Evolutionary conservation across 2,797 vertebrate genomes (phyloP).

Genomic region (Coregonus suidteri): DNA sequence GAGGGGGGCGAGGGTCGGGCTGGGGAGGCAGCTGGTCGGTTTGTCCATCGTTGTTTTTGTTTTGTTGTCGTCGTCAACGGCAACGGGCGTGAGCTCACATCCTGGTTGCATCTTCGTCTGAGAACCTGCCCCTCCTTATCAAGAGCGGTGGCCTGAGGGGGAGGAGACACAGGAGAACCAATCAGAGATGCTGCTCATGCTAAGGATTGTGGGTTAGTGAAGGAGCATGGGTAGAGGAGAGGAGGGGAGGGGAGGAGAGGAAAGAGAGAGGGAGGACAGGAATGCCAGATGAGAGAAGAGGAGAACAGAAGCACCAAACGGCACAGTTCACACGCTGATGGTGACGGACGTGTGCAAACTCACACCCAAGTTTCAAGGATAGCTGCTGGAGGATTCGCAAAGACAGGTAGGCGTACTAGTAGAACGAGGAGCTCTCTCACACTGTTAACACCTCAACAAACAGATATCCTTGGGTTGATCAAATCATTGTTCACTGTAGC

Average conservation of each 20-base stretch:
- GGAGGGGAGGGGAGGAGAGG: neutral
- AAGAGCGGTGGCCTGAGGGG: constrained; percentile 96
- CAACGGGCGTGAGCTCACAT: constrained; percentile 90
- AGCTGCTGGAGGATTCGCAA: neutral
- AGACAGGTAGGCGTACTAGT: neutral
- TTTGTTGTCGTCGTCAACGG: constrained; percentile 84
- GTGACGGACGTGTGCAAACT: neutral
- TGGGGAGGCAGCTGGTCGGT: constrained; percentile 79
- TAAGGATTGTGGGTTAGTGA: neutral
- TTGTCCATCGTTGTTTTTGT: constrained; percentile 75
- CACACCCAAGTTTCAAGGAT: neutral
- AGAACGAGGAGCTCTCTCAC: neutral
- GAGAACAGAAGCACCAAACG: neutral
- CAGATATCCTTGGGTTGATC: neutral
- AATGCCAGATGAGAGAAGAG: neutral
- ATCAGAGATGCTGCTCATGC: constrained; percentile 17
- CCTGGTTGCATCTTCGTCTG: constrained; percentile 98
- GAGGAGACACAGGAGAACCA: constrained; percentile 67
- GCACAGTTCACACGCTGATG: too few species aligned
- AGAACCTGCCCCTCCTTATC: constrained; percentile 99
- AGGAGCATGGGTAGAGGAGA: constrained; percentile 14
- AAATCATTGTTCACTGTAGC: neutral
- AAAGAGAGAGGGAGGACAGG: neutral
- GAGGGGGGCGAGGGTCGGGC: constrained; percentile 82
- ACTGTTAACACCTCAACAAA: neutral